These are phyloP conservation scores for Morpho helenor DNA, from an alignment of 2,888 invertebrate genomes.

Conservation along the genomic window DNA sequence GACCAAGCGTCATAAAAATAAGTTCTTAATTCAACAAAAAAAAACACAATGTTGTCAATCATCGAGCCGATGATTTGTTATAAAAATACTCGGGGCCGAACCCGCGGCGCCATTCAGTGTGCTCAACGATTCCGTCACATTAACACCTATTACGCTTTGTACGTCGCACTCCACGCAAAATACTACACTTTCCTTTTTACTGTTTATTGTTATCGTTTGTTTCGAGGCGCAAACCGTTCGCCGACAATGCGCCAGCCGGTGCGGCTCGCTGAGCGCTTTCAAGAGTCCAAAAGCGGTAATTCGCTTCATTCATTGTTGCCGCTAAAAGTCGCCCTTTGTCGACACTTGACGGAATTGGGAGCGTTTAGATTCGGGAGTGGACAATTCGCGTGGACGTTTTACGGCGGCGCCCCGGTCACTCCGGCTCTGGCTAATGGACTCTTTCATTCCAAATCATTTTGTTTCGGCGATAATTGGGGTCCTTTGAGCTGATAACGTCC, in stretches of 20 bases:
- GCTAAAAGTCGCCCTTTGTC: slow-evolving; percentile 76
- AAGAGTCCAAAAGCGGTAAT: slow-evolving; percentile 74
- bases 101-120: slow-evolving; percentile 53
- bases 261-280: slow-evolving; percentile 70
- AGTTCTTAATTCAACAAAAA: slow-evolving; percentile 45
- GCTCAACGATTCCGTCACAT: slow-evolving; percentile 65
- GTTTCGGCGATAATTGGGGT: slow-evolving; percentile 12
- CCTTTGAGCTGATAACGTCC: slow-evolving; percentile 1
- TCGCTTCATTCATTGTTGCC: slow-evolving; percentile 74
- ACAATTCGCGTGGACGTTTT: slow-evolving; percentile 65
- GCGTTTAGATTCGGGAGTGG: slow-evolving; percentile 73
- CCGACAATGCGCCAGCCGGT: slow-evolving; percentile 62
- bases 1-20: slow-evolving; percentile 14
- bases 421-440: slow-evolving; percentile 26
- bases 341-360: slow-evolving; percentile 73
- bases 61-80: slow-evolving; percentile 65
- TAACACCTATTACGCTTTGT: slow-evolving; percentile 75
- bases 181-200: slow-evolving; percentile 75
- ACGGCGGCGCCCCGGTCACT: slow-evolving; percentile 46
- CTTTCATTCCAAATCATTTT: slow-evolving; percentile 20
- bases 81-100: slow-evolving; percentile 52
- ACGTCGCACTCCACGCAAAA: slow-evolving; percentile 62
- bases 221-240: slow-evolving; percentile 72
- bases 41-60: slow-evolving; percentile 64
- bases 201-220: slow-evolving; percentile 78